Conservation (phyloP, 2,888 invertebrate species). For the Xylota sylvarum region DNA sequence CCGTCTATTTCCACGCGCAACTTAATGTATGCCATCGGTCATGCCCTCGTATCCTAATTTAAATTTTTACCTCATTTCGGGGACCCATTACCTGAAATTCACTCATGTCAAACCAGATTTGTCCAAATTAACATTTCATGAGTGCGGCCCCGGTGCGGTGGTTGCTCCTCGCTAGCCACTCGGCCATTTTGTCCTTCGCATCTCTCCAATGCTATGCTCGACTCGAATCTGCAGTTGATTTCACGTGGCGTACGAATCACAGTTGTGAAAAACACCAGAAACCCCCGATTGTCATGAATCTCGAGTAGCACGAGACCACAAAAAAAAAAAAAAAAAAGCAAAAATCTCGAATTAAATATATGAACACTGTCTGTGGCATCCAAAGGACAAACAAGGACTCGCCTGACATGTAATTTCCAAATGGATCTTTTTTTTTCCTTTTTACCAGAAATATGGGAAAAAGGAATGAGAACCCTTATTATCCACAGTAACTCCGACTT, state of each 20-base stretch:
- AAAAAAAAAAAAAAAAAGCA: background rate
- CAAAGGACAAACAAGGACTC: conserved; percentile 61
- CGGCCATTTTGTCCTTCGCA: conserved; percentile 27
- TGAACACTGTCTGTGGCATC: conserved; percentile 38
- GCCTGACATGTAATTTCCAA: conserved; percentile 72
- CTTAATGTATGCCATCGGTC: conserved; percentile 36
- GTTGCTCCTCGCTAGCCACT: background rate
- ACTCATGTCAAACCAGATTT: conserved; percentile 66
- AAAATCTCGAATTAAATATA: conserved; percentile 37
- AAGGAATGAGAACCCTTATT: conserved; percentile 34
- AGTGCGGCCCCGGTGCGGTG: conserved; percentile 28
- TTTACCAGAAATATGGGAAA: conserved; percentile 18
- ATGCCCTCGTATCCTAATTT: conserved; percentile 52
- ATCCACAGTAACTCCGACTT: conserved; percentile 49
- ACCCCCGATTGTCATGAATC: conserved; percentile 17
- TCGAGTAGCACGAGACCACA: background rate
- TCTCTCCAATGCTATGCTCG: background rate
- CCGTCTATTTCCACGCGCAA: conserved; percentile 11
- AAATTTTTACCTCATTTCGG: conserved; percentile 55
- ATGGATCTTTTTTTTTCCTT: conserved; percentile 42
- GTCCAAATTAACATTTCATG: conserved; percentile 63
- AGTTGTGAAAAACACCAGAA: conserved; percentile 16
- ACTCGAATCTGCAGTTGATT: conserved; percentile 20
- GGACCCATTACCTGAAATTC: conserved; percentile 55
- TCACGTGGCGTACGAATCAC: conserved; percentile 30